Evolutionary conservation across 2,113 vertebrate genomes (phyloP), one percentile per base, ranked within the genome.

Genomic region (Craseonycteris thonglongyai): DNA sequence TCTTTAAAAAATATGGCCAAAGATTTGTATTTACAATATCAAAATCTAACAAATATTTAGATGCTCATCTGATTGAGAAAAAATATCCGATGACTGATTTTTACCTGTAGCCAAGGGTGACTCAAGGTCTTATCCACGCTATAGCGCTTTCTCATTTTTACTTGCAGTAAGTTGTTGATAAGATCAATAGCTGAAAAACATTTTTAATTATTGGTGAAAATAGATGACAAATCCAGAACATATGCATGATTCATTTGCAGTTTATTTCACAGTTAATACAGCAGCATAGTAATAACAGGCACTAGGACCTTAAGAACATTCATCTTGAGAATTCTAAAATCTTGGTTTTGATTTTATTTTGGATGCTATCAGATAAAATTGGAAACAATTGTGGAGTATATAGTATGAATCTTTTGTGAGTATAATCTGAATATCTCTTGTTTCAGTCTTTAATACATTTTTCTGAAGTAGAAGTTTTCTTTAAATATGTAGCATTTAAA

Each of bases 131-230:
- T 99, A 98, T 99, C 99, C 90, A 99, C 99, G 16, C 99, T 99
- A 97, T 99, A 99, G 58, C 99, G 98, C 97, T 99, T 99, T 98
- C 99, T 99, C 99, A 99, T 99, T 99, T 99, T 99, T 81, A 99
- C 99, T 98, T 99, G 99, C 97, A 99, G 98, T 96, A 99, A 98
- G 98, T 99, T 99, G 98, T 99, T 99, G 97, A 99, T 99, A 97
- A 99, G 99, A 98, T 99, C 99, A 90, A 99, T 99, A 92, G 99
- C 99, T 99, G 98, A 26, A 97, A 98, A 96, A 93, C 97, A 98
- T n/a, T 85, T n/a, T 85, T n/a, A 95, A 92, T 74, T 35, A 91
- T 96, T 88, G 35, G 68, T 93, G 90, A 95, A 97, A 80, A 90
- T 1, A 94, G 40, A 83, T 84, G 93, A 79, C 10, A 76, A n/a